Conservation (phyloP, 2,113 vertebrate species). For the Pao palembangensis region DNA sequence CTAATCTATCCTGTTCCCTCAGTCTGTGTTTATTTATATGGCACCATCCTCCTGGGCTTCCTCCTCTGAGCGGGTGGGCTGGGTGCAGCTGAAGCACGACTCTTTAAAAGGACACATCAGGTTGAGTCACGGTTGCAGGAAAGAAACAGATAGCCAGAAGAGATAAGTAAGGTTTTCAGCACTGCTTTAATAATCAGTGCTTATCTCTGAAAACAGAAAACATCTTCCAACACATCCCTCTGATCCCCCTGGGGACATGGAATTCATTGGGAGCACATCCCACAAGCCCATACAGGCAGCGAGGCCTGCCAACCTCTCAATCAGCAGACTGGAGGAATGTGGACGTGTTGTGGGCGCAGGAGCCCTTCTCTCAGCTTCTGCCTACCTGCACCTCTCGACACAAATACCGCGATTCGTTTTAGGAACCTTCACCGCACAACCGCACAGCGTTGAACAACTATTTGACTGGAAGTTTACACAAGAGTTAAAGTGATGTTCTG, state of each 20-base stretch:
- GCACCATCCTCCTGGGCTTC: background rate
- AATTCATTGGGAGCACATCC: conserved; percentile 12
- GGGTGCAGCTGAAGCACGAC: conserved; percentile 6
- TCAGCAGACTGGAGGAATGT: conserved; percentile 47
- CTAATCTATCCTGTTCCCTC: background rate
- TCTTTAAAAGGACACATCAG: background rate
- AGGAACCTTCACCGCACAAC: no score
- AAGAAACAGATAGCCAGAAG: background rate
- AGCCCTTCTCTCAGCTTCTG: background rate
- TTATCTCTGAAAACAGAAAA: background rate
- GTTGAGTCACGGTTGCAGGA: conserved; percentile 10
- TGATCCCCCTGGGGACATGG: conserved; percentile 35
- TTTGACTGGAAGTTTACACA: no score
- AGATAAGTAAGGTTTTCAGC: background rate
- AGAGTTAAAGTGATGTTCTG: no score
- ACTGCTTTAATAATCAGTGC: background rate
- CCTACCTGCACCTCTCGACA: background rate
- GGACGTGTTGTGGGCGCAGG: conserved; percentile 13
- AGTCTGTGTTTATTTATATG: background rate
- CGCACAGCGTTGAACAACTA: no score
- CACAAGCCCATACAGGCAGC: conserved; percentile 53
- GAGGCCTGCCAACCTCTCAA: conserved; percentile 14
- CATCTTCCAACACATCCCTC: background rate
- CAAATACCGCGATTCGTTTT: background rate
- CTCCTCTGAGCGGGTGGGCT: background rate